Conservation (phyloP, 2,113 vertebrate genomes). For the Vulpes vulpes region DNA sequence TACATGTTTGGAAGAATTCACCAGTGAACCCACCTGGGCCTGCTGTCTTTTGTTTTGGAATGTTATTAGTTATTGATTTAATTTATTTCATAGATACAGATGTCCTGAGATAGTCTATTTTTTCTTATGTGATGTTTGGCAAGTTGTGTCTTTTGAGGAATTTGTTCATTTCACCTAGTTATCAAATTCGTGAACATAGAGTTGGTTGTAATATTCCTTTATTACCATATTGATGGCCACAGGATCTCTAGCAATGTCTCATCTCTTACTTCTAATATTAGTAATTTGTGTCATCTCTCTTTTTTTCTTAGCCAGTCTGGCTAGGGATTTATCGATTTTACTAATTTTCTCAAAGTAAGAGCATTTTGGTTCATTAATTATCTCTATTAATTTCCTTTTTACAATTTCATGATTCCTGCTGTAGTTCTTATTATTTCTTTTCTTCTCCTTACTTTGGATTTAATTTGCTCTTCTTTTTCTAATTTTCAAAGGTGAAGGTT, state of each 20-base stretch:
- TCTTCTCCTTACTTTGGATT: not conserved
- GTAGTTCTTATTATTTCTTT: not conserved
- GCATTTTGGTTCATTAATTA: not conserved
- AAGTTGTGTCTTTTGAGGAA: not conserved
- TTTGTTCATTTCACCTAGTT: not conserved
- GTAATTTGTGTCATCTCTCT: not conserved
- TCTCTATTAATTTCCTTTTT: not conserved
- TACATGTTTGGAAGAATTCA: not conserved
- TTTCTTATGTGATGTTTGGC: not conserved
- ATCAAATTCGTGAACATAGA: not conserved
- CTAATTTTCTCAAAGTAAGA: not conserved
- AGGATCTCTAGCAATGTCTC: not conserved
- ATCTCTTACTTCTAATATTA: not conserved
- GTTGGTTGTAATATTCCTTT: not conserved
- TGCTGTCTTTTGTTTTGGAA: not conserved
- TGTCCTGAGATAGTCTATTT: not conserved
- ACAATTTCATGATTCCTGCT: not conserved
- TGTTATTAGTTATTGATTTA: not conserved
- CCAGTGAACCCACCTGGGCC: not conserved
- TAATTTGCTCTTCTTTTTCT: not conserved
- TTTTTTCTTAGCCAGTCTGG: not conserved
- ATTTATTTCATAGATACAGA: conserved; percentile 1
- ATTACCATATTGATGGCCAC: not conserved
- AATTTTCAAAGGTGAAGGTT: not conserved
- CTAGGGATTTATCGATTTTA: not conserved